Evolutionary conservation across 2,113 vertebrate species (phyloP).

Genomic region (Arvicanthis niloticus): DNA sequence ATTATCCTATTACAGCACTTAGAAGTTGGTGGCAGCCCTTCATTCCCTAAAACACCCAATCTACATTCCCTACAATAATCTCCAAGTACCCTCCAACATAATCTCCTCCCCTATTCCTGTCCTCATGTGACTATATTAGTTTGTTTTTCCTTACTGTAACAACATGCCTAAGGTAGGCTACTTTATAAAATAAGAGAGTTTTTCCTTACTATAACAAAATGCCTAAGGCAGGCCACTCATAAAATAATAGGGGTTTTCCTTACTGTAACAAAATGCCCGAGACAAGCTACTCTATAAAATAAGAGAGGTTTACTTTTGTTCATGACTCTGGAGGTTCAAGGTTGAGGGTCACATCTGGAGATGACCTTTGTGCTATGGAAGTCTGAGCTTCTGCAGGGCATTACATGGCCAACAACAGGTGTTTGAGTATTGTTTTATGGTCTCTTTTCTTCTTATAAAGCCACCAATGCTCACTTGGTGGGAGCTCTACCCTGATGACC

Average conservation of each 20-base stretch:
- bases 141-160: background rate
- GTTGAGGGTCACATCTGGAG: background rate
- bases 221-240: background rate
- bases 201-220: background rate
- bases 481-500: background rate
- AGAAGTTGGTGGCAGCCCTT: background rate
- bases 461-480: background rate
- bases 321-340: background rate
- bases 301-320: background rate
- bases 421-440: background rate
- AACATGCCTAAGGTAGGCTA: background rate
- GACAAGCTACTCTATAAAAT: background rate
- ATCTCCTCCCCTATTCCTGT: background rate
- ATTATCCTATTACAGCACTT: background rate
- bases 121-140: background rate
- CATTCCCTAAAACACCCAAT: background rate
- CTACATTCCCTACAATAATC: background rate
- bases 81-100: background rate
- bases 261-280: background rate
- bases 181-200: background rate
- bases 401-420: background rate
- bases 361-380: background rate
- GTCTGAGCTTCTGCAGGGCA: background rate
- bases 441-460: background rate
- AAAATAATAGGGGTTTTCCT: background rate